Evolutionary conservation across 2,888 invertebrate genomes (phyloP).

Genomic region (Scrobipalpa costella): DNA sequence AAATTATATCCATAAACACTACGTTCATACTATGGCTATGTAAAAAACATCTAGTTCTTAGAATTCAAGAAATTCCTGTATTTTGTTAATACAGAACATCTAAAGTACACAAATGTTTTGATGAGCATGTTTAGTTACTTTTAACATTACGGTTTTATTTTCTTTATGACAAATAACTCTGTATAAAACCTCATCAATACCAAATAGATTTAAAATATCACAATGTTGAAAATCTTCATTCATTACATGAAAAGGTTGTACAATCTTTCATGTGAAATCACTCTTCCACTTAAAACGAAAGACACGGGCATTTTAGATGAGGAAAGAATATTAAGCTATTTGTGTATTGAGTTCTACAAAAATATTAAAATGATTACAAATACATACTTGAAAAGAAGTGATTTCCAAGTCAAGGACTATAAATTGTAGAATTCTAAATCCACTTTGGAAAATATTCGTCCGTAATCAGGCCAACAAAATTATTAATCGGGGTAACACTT

Average conservation of each 20-base stretch:
- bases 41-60: background rate
- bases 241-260: conserved; percentile 18
- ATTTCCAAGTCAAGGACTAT: no score
- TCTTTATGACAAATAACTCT: conserved; percentile 60
- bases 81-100: no score
- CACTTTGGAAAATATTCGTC: background rate
- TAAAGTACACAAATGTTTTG: conserved; percentile 26
- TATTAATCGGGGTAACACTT: conserved; percentile 57
- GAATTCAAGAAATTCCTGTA: background rate
- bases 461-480: conserved; percentile 52
- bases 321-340: background rate
- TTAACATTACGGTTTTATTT: conserved; percentile 16
- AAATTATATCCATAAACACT: background rate
- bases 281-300: background rate
- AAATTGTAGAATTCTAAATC: no score
- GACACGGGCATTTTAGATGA: background rate
- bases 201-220: conserved; percentile 56
- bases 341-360: background rate
- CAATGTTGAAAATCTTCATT: background rate
- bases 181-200: conserved; percentile 77
- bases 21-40: background rate
- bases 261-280: conserved; percentile 22
- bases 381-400: no score
- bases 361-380: no score
- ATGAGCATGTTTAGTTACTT: conserved; percentile 30